phyloP scores from a whole-genome alignment of 2,888 invertebrate genomes.

The Clunio marinus region DNA sequence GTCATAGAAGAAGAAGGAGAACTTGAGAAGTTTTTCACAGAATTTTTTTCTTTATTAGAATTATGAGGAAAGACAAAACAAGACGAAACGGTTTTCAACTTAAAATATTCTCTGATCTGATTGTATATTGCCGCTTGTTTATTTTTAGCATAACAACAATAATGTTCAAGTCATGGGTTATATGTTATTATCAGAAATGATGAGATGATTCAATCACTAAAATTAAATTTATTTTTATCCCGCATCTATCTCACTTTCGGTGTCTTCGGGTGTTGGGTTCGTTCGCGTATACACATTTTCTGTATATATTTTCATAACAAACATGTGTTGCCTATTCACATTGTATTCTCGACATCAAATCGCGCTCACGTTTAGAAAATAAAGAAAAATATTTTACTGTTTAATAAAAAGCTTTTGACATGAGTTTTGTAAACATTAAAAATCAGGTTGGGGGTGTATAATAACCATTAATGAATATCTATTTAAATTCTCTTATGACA shows the following conservation, averaged over 20 bases:
- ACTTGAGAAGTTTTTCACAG: too few species aligned
- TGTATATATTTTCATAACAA: slow-evolving; percentile 19
- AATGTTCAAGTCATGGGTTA: neutral
- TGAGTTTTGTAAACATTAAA: neutral
- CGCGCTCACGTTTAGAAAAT: slow-evolving; percentile 1
- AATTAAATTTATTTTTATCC: neutral
- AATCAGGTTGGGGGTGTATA: neutral
- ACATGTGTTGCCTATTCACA: slow-evolving; percentile 15
- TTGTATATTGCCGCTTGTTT: neutral
- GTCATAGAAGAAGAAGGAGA: neutral
- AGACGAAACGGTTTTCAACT: neutral
- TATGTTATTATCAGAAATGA: slow-evolving; percentile 9
- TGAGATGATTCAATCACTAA: neutral
- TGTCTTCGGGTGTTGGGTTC: neutral
- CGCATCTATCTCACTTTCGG: neutral
- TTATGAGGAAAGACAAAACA: slow-evolving; percentile 11
- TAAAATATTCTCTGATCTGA: slow-evolving; percentile 25
- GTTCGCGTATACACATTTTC: neutral
- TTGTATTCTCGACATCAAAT: neutral
- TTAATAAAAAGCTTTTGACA: slow-evolving; percentile 2
- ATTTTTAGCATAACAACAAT: neutral
- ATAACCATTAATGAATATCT: neutral
- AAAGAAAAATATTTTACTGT: neutral
- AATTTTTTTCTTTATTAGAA: too few species aligned
- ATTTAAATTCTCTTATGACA: neutral